These are phyloP conservation scores for Orientallactaga bullata DNA, from an alignment of 2,113 vertebrate species.

Conservation along the genomic window DNA sequence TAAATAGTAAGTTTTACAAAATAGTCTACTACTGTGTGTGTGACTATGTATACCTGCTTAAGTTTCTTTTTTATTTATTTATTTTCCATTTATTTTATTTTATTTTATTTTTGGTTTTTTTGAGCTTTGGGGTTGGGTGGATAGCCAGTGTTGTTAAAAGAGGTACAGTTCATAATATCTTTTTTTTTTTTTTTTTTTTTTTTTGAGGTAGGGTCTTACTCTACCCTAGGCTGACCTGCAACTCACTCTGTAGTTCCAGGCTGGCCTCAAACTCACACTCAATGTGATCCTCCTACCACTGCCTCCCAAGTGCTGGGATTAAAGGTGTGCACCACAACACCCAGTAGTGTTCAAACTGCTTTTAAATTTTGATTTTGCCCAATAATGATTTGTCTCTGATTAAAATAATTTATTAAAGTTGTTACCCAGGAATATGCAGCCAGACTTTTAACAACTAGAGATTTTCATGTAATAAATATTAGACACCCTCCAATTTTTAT, in stretches of 20 bases:
- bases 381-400: slow-evolving; percentile 5
- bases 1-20: background rate
- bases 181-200: background rate
- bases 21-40: background rate
- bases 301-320: too few relatives aligned
- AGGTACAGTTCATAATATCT: background rate
- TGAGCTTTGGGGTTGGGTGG: background rate
- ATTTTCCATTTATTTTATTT: too few relatives aligned
- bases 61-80: too few relatives aligned
- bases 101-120: too few relatives aligned
- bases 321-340: too few relatives aligned
- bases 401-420: slow-evolving; percentile 48
- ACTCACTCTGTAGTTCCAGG: too few relatives aligned
- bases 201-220: too few relatives aligned
- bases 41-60: background rate
- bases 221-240: too few relatives aligned
- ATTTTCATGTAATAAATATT: background rate
- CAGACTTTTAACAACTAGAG: background rate
- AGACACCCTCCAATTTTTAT: background rate
- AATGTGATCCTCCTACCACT: too few relatives aligned
- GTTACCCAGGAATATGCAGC: slow-evolving; percentile 1
- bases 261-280: too few relatives aligned
- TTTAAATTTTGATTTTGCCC: slow-evolving; percentile 24
- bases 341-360: background rate
- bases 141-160: background rate